phyloP scores from a whole-genome alignment of 2,797 vertebrate genomes.

The Odontamblyopus lacepedii region DNA sequence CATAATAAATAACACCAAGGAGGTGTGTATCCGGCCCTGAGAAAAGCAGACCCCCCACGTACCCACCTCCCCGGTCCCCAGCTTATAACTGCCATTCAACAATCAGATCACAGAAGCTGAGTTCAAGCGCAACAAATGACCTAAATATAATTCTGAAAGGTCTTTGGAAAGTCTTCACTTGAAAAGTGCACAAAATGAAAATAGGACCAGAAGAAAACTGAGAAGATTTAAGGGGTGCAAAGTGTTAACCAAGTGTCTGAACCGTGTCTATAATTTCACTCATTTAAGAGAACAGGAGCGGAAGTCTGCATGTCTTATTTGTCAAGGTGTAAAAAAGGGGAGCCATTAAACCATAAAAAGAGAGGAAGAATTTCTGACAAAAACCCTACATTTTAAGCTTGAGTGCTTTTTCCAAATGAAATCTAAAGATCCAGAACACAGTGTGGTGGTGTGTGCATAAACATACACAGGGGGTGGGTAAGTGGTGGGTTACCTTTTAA shows the following conservation, averaged over 20 bases:
- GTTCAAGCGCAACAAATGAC: slow-evolving; percentile 78
- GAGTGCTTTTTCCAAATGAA: slow-evolving; percentile 74
- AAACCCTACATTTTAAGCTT: slow-evolving; percentile 75
- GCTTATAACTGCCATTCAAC: slow-evolving; percentile 71
- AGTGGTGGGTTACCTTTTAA: slow-evolving; percentile 66
- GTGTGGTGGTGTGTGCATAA: slow-evolving; percentile 54
- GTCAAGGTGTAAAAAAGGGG: slow-evolving; percentile 22
- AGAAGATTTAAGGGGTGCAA: slow-evolving; percentile 53
- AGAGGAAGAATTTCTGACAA: slow-evolving; percentile 71
- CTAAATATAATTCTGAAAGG: slow-evolving; percentile 75
- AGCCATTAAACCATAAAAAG: slow-evolving; percentile 55
- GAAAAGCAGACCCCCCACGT: slow-evolving; percentile 59
- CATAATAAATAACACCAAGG: slow-evolving; percentile 69
- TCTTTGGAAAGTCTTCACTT: slow-evolving; percentile 56
- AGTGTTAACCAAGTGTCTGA: slow-evolving; percentile 49
- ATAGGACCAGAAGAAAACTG: slow-evolving; percentile 51
- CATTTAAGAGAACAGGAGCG: slow-evolving; percentile 36
- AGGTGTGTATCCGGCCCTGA: slow-evolving; percentile 57
- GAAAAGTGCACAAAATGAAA: slow-evolving; percentile 61
- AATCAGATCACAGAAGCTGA: slow-evolving; percentile 50
- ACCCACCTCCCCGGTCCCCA: slow-evolving; percentile 60
- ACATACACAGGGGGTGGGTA: slow-evolving; percentile 41
- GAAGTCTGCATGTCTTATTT: slow-evolving; percentile 54
- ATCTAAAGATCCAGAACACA: slow-evolving; percentile 54
- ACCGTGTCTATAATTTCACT: slow-evolving; percentile 66